Evolutionary conservation across 2,113 vertebrate genomes (phyloP).

Genomic region (Coryphaenoides rupestris): DNA sequence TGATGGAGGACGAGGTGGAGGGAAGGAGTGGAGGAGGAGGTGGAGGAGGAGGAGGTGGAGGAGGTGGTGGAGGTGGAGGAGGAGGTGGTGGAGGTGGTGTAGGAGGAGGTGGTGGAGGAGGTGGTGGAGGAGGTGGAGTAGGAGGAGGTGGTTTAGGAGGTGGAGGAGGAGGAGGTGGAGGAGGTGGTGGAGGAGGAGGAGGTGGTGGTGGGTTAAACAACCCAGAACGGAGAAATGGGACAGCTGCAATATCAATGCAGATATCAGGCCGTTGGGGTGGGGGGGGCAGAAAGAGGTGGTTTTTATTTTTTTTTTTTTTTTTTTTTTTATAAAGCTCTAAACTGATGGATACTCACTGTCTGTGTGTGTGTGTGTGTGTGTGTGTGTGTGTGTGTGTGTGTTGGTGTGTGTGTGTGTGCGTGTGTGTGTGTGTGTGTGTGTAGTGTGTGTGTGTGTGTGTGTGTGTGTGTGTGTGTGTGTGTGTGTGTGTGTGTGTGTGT

Average conservation of each 20-base stretch:
- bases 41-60: background rate
- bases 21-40: too few relatives aligned
- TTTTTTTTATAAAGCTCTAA: conserved; percentile 16
- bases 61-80: background rate
- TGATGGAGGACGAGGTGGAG: conserved; percentile 37
- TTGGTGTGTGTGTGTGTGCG: too few relatives aligned
- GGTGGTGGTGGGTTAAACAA: conserved; percentile 60
- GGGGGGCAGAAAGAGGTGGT: conserved; percentile 22
- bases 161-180: background rate
- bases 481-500: conserved; percentile 14
- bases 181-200: background rate
- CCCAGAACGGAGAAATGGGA: conserved; percentile 40
- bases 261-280: too few relatives aligned
- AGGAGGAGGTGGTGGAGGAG: background rate
- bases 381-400: too few relatives aligned
- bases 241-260: conserved; percentile 22
- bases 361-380: conserved; percentile 31
- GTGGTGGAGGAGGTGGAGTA: background rate
- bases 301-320: background rate
- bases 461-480: conserved; percentile 16
- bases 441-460: conserved; percentile 3
- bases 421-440: too few relatives aligned
- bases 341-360: conserved; percentile 9
- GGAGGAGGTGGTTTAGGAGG: too few relatives aligned
- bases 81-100: too few relatives aligned